phyloP scores from a whole-genome alignment of 2,797 vertebrate species.

The Benthosema pterotum region DNA sequence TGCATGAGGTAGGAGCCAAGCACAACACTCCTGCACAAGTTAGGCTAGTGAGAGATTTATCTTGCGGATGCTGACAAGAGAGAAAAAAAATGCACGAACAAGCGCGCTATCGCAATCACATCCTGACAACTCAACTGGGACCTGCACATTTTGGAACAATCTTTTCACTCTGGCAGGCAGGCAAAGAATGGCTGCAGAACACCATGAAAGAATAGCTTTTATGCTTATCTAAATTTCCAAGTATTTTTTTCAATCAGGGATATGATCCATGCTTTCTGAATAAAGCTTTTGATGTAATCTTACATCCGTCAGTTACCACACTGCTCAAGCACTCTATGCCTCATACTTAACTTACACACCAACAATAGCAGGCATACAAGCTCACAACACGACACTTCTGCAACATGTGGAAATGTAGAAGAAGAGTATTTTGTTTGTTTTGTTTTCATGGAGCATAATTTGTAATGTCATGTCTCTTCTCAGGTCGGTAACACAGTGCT shows the following conservation, averaged over 20 bases:
- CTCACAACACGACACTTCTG: no score
- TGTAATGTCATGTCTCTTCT: conserved; percentile 12
- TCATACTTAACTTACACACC: background rate
- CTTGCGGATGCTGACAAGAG: conserved; percentile 40
- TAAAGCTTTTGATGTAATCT: no score
- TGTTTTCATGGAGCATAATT: background rate
- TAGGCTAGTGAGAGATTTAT: conserved; percentile 38
- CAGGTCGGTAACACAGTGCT: conserved; percentile 92
- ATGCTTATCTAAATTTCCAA: no score
- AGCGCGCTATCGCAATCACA: conserved; percentile 47
- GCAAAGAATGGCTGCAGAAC: conserved; percentile 5
- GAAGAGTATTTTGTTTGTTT: no score
- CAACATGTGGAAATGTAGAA: no score
- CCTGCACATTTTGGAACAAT: conserved; percentile 33
- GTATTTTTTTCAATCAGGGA: no score
- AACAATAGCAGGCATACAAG: background rate
- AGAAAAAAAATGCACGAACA: conserved; percentile 44
- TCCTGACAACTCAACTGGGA: conserved; percentile 35
- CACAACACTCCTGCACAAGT: conserved; percentile 42
- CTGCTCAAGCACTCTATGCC: background rate
- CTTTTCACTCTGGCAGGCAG: conserved; percentile 11
- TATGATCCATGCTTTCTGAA: no score
- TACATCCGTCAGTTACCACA: no score
- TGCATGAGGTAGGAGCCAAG: conserved; percentile 88
- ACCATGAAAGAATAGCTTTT: no score